phyloP scores from a whole-genome alignment of 2,113 vertebrate genomes.

The Origma solitaria region DNA sequence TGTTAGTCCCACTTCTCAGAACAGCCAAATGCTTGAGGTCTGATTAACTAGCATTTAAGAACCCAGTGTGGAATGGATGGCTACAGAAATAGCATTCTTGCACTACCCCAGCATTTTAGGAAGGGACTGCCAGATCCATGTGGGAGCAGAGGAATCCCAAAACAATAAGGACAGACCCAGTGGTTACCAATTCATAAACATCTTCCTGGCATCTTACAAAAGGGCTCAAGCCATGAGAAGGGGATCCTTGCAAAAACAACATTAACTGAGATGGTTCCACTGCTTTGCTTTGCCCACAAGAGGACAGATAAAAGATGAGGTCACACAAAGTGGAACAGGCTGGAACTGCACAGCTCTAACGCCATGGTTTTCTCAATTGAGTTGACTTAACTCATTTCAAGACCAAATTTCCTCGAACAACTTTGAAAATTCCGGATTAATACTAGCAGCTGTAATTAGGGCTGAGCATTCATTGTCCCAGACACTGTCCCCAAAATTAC shows the following conservation, averaged over 20 bases:
- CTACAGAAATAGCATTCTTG: conserved; percentile 54
- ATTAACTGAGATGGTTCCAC: not conserved
- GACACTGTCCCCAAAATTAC: not conserved
- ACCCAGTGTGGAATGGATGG: not conserved
- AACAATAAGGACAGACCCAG: conserved; percentile 18
- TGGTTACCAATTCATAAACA: conserved; percentile 7
- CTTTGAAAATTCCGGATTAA: not conserved
- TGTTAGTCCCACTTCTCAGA: conserved; percentile 1
- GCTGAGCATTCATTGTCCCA: not conserved
- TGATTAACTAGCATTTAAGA: conserved; percentile 53
- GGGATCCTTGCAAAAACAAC: conserved; percentile 32
- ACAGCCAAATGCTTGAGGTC: conserved; percentile 53
- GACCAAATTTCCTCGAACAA: conserved; percentile 5
- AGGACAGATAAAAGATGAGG: not conserved
- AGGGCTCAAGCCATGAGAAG: not conserved
- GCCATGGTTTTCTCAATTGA: not conserved
- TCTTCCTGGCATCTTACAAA: conserved; percentile 25
- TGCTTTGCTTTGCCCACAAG: not conserved
- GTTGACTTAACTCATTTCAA: not conserved
- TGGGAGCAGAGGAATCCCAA: conserved; percentile 44
- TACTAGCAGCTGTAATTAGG: not conserved
- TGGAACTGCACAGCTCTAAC: not conserved
- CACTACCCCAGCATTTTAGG: conserved; percentile 22
- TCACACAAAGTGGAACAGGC: not conserved
- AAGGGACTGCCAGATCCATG: conserved; percentile 1